Percentiles rank a stretch among this genome's conserved stretches.
These are phyloP conservation scores for Hormaphis cornu DNA, from an alignment of 1,140 invertebrate species.

Conservation along the genomic window DNA sequence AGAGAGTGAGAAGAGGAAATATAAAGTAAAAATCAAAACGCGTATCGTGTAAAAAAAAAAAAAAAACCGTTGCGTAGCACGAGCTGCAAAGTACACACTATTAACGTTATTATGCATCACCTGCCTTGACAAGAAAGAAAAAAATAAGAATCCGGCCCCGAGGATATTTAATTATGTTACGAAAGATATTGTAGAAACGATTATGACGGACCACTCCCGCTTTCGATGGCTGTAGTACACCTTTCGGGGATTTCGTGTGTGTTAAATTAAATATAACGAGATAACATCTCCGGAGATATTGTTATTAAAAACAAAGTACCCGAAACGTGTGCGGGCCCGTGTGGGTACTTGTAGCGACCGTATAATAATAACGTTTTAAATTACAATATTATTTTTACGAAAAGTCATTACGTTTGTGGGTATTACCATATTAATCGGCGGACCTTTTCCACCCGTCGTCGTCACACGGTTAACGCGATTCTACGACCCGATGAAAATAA, in stretches of 20 bases:
- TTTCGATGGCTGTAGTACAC: conserved; percentile 20
- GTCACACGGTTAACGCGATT: too few relatives aligned
- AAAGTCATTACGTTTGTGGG: too few relatives aligned
- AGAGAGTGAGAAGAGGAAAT: too few relatives aligned
- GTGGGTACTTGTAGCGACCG: too few relatives aligned
- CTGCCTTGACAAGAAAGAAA: conserved; percentile 2
- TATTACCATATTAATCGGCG: too few relatives aligned
- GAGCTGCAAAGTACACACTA: not conserved
- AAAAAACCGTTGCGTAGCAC: not conserved
- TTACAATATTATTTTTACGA: too few relatives aligned
- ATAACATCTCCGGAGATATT: conserved; percentile 28
- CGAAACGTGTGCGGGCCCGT: not conserved
- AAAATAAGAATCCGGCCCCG: not conserved
- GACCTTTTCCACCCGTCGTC: too few relatives aligned
- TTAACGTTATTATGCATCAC: conserved; percentile 25
- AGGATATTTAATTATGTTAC: conserved; percentile 26
- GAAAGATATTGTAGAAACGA: conserved; percentile 24
- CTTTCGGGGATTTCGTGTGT: conserved; percentile 24
- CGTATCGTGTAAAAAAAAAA: too few relatives aligned
- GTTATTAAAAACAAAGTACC: conserved; percentile 6
- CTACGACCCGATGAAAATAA: too few relatives aligned
- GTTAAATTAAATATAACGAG: conserved; percentile 22
- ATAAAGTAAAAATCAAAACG: conserved; percentile 11
- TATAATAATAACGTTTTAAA: too few relatives aligned
- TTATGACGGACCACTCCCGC: conserved; percentile 31